Evolutionary conservation across 1,140 invertebrate species (phyloP), one percentile per base, ranked within the genome.

Genomic region (Tribolium castaneum): DNA sequence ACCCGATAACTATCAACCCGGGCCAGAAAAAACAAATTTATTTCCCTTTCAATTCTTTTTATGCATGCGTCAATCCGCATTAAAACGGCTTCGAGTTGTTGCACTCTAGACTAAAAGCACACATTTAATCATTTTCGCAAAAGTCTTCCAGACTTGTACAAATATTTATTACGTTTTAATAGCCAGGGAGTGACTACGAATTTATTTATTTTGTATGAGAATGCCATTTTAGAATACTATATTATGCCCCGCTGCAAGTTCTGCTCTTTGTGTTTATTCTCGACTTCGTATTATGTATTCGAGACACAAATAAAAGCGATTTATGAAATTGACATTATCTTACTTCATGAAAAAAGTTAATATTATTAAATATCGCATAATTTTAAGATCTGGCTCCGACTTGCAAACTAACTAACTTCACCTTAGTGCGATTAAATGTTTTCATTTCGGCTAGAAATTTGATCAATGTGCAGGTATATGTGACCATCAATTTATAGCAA

Each of bases 101-200:
- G 16, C 13, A 25, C 54, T 22, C 19, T 19, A 22, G 14, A 66
- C 59, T 66, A 66, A 34, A n/a, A 35, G 14, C 59, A 39, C 30
- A 66, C 59, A 66, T 66, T 66, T 66, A 66, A 66, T 66, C 25
- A 66, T 35, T 35, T 12, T 66, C 59, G 22, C n/a, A 16, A 59
- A 14, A 66, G 54, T 22, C 14, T 59, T 59, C 54, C 9, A 59
- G 54, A 59, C 14, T 72, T 52, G 49, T 52, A 73, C 71, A 73
- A 73, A 73, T 73, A 73, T 73, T 73, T 73, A 73, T 73, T 73
- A 73, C 30, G 71, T 73, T 73, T 73, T 73, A 73, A 73, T 73
- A 73, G 52, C 49, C 39, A 54, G 22, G 45, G 52, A 73, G 71
- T 73, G 71, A 39, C 49, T 54, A 73, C 49, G 71, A 73, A 73